Conservation (phyloP, 2,888 invertebrate genomes). For the Watsonalla cultraria region DNA sequence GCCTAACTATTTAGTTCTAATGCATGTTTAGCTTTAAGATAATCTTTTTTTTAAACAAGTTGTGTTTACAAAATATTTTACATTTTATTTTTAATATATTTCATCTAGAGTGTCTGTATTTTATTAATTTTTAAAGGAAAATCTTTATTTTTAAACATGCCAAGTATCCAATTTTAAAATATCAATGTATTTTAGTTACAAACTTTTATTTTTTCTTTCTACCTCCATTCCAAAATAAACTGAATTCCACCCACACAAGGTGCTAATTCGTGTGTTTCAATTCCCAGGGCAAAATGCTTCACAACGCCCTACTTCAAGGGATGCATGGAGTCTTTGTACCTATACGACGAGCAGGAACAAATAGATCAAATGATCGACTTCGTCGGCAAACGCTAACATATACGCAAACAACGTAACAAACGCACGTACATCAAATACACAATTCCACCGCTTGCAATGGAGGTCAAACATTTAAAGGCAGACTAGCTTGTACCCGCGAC, state of each 20-base stretch:
- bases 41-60: background rate
- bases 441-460: slow-evolving; percentile 41
- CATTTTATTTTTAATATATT: slow-evolving; percentile 1
- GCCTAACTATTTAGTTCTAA: slow-evolving; percentile 3
- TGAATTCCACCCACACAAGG: background rate
- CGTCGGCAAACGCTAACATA: slow-evolving; percentile 81
- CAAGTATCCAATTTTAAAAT: background rate
- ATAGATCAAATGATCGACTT: slow-evolving; percentile 89
- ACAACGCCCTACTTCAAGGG: slow-evolving; percentile 88
- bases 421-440: slow-evolving; percentile 37
- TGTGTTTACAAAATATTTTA: background rate
- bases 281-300: slow-evolving; percentile 87
- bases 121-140: too few species aligned
- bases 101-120: too few species aligned
- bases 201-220: background rate
- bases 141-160: too few species aligned
- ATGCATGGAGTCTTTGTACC: slow-evolving; percentile 88
- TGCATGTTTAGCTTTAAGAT: slow-evolving; percentile 16
- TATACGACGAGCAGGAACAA: slow-evolving; percentile 87
- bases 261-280: slow-evolving; percentile 19
- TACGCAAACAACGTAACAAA: slow-evolving; percentile 34
- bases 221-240: background rate
- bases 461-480: too few species aligned
- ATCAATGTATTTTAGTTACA: slow-evolving; percentile 1
- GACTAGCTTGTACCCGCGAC: too few species aligned